Evolutionary conservation across 23 tunicate genomes (phyloP).

Genomic region (Aplidium turbinatum): DNA sequence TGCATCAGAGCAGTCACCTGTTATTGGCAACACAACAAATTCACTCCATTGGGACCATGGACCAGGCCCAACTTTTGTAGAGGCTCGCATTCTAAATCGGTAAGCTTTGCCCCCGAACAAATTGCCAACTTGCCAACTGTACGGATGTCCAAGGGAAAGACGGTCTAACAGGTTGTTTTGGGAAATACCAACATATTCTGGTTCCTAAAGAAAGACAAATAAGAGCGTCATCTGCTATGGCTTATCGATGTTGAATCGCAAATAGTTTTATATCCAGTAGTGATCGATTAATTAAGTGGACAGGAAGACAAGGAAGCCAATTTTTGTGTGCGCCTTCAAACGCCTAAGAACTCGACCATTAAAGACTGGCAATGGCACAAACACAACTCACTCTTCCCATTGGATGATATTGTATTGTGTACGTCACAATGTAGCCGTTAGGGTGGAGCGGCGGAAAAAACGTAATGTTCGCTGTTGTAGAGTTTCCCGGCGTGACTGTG

Average conservation of each 20-base stretch:
- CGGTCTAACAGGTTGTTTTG: neutral
- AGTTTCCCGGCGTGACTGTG: slow-evolving; percentile 26
- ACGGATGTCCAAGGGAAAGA: neutral
- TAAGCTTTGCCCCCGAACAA: slow-evolving; percentile 63
- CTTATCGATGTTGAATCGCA: too few species aligned
- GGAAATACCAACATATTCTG: too few species aligned
- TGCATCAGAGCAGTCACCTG: slow-evolving; percentile 34
- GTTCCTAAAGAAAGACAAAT: too few species aligned
- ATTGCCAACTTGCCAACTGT: slow-evolving; percentile 32
- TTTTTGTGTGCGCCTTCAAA: too few species aligned
- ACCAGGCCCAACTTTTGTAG: slow-evolving; percentile 68
- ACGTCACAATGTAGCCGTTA: slow-evolving; percentile 41
- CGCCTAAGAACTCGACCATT: too few species aligned
- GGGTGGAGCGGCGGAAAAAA: slow-evolving; percentile 58
- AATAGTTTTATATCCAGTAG: too few species aligned
- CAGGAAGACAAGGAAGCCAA: too few species aligned
- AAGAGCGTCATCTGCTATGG: too few species aligned
- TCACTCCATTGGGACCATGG: slow-evolving; percentile 67
- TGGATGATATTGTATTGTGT: slow-evolving; percentile 39
- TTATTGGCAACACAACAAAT: slow-evolving; percentile 33
- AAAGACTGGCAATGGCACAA: too few species aligned
- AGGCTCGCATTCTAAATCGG: slow-evolving; percentile 48
- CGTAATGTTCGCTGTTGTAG: slow-evolving; percentile 41
- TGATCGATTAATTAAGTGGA: too few species aligned
- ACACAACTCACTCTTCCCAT: too few species aligned